Base-by-base conservation (phyloP, 35 echinoderm and acorn worm species). In the Lytechinus pictus region DNA sequence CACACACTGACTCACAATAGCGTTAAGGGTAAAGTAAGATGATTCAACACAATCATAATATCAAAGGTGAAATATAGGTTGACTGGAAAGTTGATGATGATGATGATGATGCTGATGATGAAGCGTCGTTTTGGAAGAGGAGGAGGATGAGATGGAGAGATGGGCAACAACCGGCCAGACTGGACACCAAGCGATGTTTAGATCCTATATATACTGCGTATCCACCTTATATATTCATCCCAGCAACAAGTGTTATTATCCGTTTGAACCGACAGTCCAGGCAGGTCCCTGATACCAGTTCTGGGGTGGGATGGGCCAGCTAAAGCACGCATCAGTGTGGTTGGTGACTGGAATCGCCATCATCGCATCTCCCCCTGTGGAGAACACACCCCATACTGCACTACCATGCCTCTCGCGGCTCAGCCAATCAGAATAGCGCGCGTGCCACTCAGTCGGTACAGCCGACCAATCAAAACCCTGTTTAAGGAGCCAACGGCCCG, bases 201-300 rank as follows among this genome's bases (percentile, higher is more conserved):
- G 88, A 90, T 90, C 88, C 88, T 90, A n/a, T 90, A 90, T 90
- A 90, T 90, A 90, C 52, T 52, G 88, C 88, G 88, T 44, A 90
- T 90, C 52, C 88, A 90, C 88, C 88, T 52, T 90, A 44, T 44
- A 44, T 44, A 44, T 28, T 6, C 24, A 3, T 9, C 14, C 52
- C 29, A 90, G 88, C 88, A 90, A 90, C 88, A 90, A 90, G 88
- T 90, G 88, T 90, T 90, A 90, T 90, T 90, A 90, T 90, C 88
- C 88, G 28, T 90, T 90, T 90, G 88, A 90, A 90, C 88, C 16
- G 24, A 9, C 86, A 88, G 19, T 9, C 19, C 10, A 33, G 88
- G 88, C 24, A 12, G 19, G 52, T 90, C 88, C 88, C 14, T 44
- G 28, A 90, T 90, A 52, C 88, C 27, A 90, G 27, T 19, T 4